Base-by-base conservation (phyloP, 35 echinoderm and acorn worm genomes). In the Hemicentrotus pulcherrimus region DNA sequence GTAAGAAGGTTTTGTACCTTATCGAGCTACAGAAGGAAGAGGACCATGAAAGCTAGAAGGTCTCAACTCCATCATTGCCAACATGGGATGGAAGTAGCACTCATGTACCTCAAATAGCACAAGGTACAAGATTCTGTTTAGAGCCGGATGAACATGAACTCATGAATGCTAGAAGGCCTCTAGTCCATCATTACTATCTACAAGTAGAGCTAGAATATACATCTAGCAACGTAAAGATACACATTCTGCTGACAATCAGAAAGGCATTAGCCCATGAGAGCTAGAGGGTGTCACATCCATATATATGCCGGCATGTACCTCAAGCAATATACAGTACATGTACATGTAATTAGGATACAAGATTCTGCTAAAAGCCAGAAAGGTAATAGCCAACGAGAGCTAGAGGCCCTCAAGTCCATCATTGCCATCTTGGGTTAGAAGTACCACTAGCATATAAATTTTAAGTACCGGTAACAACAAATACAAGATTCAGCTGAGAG, bases 1-100 rank as follows among this genome's bases (percentile, higher is more conserved):
- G 48, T 52, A 95, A 95, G 88, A 95, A 95, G 95, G 47, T 95
- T 24, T 32, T 48, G 30, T 92, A 95, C 52, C 45, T 46, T 14
- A 93, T 93, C 2, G 91, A 93, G 47, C 0, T 93, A 14, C n/a
- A 46, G 91, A 93, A 93, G 91, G 91, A 93, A 58, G 91, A 5
- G 9, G 48, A 47, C 11, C 46, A 93, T 32, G 91, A 93, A 14
- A 58, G 65, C 65, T 78, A 78, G 65, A 78, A 78, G 22, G 28
- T 28, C 65, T 78, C 19, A 78, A 78, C 15, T 78, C 65, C 22
- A 71, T 71, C 22, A 71, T 71, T 28, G 61, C 61, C 61, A 71
- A 0, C 16, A 24, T 71, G 24, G 16, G 61, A n/a, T 28, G 10
- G 5, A 78, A 28, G 65, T 28, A 78, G 5, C 8, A 5, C 22